These are phyloP conservation scores for Theristicus caerulescens DNA, from an alignment of 2,113 vertebrate genomes.

Conservation along the genomic window DNA sequence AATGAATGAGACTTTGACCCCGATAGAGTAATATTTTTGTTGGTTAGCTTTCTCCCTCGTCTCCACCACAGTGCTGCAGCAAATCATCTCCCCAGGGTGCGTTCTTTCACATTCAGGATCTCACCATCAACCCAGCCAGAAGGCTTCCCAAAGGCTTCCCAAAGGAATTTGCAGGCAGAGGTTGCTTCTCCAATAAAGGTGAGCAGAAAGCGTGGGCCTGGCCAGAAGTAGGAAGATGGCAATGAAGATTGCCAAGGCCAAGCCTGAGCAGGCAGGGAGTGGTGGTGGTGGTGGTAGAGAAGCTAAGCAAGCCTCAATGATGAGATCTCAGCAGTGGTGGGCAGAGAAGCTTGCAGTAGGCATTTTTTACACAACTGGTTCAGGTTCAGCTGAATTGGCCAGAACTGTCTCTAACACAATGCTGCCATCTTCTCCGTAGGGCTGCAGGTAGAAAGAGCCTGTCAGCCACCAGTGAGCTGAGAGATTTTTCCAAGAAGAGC, in stretches of 20 bases:
- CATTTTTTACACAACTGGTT: neutral
- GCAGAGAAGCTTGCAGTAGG: neutral
- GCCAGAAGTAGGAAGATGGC: neutral
- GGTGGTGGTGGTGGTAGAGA: neutral
- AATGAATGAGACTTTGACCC: neutral
- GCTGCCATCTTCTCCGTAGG: neutral
- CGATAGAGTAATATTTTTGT: fast-evolving
- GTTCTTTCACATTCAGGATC: neutral
- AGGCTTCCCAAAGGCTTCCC: neutral
- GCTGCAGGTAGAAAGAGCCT: neutral
- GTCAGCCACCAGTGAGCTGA: neutral
- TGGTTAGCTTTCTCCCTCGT: neutral
- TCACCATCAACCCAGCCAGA: neutral
- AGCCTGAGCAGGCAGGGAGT: neutral
- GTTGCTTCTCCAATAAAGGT: neutral
- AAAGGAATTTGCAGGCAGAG: neutral
- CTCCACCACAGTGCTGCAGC: neutral
- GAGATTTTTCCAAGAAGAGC: neutral
- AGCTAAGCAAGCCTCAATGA: neutral
- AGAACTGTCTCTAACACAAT: neutral
- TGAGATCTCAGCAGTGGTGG: neutral
- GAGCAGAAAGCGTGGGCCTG: fast-evolving
- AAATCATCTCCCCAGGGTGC: neutral
- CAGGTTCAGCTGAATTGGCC: neutral
- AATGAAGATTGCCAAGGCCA: neutral